Percentiles rank a stretch among this genome's conserved stretches.
phyloP scores from a whole-genome alignment of 2,888 invertebrate genomes.

The Epinotia demarniana region DNA sequence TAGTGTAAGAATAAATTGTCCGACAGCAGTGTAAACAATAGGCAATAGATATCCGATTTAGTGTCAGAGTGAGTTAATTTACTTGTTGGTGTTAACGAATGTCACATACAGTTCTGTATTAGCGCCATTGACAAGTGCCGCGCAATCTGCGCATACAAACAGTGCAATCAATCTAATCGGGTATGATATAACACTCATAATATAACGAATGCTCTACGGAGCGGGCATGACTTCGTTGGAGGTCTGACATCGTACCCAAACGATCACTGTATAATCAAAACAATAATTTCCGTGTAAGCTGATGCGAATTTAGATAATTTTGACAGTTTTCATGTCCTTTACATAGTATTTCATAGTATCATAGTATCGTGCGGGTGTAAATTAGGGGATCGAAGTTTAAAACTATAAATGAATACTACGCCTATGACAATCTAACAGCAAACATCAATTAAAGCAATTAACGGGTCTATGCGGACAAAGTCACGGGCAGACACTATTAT shows the following conservation, averaged over 20 bases:
- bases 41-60: conserved; percentile 5
- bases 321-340: no score
- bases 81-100: conserved; percentile 12
- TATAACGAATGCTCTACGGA: neutral
- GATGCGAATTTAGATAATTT: no score
- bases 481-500: neutral
- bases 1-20: neutral
- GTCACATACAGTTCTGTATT: neutral
- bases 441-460: no score
- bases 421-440: no score
- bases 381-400: no score
- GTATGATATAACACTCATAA: neutral
- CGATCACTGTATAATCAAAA: neutral
- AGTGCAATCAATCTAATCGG: conserved; percentile 23
- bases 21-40: conserved; percentile 14
- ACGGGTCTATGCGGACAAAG: neutral
- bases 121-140: conserved; percentile 15
- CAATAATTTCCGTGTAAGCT: no score
- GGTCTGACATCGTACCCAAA: conserved; percentile 11
- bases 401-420: no score
- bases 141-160: conserved; percentile 34
- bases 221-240: conserved; percentile 26
- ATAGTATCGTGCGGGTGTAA: no score
- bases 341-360: no score
- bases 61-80: conserved; percentile 8